Percentiles rank a stretch among this genome's conserved stretches.
Evolutionary conservation across 2,797 vertebrate genomes (phyloP).

Genomic region (Propithecus perrieri): DNA sequence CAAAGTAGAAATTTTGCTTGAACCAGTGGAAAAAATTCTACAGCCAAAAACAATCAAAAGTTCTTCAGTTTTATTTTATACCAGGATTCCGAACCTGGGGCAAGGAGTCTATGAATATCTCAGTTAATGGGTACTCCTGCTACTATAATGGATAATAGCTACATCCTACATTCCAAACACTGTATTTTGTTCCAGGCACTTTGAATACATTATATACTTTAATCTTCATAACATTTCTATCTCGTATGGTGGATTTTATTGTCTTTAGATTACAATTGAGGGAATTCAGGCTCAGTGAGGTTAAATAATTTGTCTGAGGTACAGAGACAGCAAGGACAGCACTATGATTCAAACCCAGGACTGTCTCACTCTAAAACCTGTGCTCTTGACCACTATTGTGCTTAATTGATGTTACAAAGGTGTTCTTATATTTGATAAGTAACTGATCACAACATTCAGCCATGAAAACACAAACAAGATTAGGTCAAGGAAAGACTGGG

Average conservation of each 20-base stretch:
- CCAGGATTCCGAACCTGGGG: not conserved
- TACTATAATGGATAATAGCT: not conserved
- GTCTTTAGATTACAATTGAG: not conserved
- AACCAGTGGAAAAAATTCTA: not conserved
- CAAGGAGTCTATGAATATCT: not conserved
- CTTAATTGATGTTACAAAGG: not conserved
- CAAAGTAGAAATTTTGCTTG: slow-evolving; percentile 36
- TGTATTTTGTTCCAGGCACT: not conserved
- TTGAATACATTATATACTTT: not conserved
- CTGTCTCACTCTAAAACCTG: not conserved
- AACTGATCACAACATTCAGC: not conserved
- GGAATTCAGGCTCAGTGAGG: not conserved
- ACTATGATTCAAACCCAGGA: not conserved
- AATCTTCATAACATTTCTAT: not conserved
- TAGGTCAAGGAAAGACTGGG: not conserved
- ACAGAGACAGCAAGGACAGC: not conserved
- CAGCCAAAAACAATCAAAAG: slow-evolving; percentile 24
- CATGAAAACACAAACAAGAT: not conserved
- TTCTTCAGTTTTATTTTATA: not conserved
- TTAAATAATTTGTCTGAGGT: slow-evolving; percentile 10
- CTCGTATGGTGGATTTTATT: not conserved
- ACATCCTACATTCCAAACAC: not conserved
- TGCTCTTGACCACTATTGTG: not conserved
- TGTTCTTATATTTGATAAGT: slow-evolving; percentile 6
- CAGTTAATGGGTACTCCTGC: not conserved